phyloP scores from a whole-genome alignment of 2,113 vertebrate genomes.

The Vicugna pacos region DNA sequence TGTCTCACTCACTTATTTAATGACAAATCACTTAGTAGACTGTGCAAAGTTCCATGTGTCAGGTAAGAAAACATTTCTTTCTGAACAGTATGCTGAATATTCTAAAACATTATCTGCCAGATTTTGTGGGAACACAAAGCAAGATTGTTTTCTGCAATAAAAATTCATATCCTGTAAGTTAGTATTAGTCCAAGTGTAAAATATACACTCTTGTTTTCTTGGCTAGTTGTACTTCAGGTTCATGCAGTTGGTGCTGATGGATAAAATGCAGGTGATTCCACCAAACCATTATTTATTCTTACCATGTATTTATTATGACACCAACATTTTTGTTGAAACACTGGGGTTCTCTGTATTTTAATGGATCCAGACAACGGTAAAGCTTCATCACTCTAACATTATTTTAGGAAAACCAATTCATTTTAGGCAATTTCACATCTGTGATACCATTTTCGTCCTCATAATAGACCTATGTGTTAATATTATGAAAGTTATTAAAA shows the following conservation, averaged over 20 bases:
- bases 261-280: not conserved
- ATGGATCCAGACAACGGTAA: not conserved
- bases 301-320: not conserved
- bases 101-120: not conserved
- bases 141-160: not conserved
- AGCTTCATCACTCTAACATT: not conserved
- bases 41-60: not conserved
- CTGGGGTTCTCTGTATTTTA: not conserved
- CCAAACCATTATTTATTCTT: not conserved
- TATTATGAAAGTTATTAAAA: slow-evolving; percentile 9
- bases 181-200: slow-evolving; percentile 16
- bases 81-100: not conserved
- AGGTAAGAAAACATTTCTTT: not conserved
- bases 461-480: not conserved
- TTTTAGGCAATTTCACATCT: not conserved
- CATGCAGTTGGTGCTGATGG: not conserved
- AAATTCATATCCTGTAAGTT: not conserved
- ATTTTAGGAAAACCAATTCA: not conserved
- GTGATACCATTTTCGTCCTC: not conserved
- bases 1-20: not conserved
- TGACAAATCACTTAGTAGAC: not conserved
- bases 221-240: not conserved
- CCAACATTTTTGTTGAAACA: not conserved
- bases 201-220: not conserved
- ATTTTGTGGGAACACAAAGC: not conserved